Percentiles rank a stretch among this genome's conserved stretches.
Evolutionary conservation across 1,140 invertebrate species (phyloP).

Genomic region (Lysiphlebus fabarum): DNA sequence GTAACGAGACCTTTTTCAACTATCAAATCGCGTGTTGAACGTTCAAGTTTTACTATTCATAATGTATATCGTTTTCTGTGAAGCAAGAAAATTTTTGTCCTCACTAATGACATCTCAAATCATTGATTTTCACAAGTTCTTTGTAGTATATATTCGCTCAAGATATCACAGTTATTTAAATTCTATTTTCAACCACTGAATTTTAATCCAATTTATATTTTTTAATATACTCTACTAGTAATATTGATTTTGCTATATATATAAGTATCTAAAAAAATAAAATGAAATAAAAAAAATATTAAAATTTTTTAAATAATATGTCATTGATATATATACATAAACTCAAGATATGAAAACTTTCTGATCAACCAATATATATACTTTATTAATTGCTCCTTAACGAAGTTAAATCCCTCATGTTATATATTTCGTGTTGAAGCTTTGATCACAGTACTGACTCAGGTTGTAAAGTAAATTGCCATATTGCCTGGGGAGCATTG

Average conservation of each 20-base stretch:
- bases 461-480: constrained; percentile 1
- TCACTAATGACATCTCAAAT: constrained; percentile 16
- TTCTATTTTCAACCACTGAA: no score
- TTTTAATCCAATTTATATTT: no score
- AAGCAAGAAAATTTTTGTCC: background rate
- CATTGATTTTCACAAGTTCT: constrained; percentile 9
- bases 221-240: no score
- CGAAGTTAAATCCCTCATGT: constrained; percentile 2
- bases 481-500: constrained; percentile 15
- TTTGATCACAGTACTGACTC: constrained; percentile 11
- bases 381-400: constrained; percentile 7
- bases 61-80: background rate
- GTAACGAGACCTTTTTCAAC: no score
- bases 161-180: constrained; percentile 17
- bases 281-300: no score
- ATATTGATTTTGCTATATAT: no score
- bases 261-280: no score
- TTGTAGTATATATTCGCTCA: constrained; percentile 12
- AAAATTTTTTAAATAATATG: no score
- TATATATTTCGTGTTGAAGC: constrained; percentile 7
- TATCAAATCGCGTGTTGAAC: no score
- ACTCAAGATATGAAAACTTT: constrained; percentile 22
- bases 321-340: no score
- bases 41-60: background rate
- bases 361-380: constrained; percentile 1